Evolutionary conservation across 1,140 invertebrate species (phyloP).

Genomic region (Scaptodrosophila lebanonensis): DNA sequence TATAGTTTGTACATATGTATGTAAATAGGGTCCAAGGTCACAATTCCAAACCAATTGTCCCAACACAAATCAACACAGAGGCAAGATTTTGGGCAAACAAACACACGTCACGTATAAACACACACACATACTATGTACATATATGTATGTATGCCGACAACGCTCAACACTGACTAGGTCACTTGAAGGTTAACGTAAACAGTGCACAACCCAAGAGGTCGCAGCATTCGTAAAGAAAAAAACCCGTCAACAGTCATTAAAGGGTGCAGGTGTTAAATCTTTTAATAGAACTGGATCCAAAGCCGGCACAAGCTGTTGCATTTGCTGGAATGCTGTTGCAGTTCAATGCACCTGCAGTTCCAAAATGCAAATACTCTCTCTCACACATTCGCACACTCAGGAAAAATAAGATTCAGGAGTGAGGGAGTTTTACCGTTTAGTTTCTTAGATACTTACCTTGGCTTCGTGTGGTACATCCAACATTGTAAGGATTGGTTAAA

Average conservation of each 20-base stretch:
- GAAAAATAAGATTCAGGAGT: no score
- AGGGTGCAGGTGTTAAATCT: neutral
- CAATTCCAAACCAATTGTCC: no score
- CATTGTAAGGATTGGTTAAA: no score
- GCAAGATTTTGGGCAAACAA: constrained; percentile 19
- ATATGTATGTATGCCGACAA: constrained; percentile 22
- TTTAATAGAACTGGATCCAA: constrained; percentile 10
- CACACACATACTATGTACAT: constrained; percentile 8
- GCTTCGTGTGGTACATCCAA: constrained; percentile 71
- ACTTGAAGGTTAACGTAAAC: constrained; percentile 65
- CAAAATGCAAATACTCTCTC: neutral
- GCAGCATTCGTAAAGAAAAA: constrained; percentile 29
- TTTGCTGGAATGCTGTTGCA: constrained; percentile 46
- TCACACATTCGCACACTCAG: neutral
- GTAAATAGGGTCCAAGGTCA: no score
- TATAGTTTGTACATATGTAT: no score
- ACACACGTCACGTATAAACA: constrained; percentile 13
- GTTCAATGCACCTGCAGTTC: constrained; percentile 15
- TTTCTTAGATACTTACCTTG: constrained; percentile 51
- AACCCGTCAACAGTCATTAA: constrained; percentile 34
- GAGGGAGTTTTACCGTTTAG: neutral
- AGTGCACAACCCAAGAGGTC: constrained; percentile 11
- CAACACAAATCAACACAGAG: no score
- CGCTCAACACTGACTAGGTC: constrained; percentile 46
- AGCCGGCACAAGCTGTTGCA: constrained; percentile 45